A percentile compares a stretch with the other conserved stretches of the same genome.
These are phyloP conservation scores for Polyodon spathula DNA, from an alignment of 2,113 vertebrate genomes.

Conservation along the genomic window DNA sequence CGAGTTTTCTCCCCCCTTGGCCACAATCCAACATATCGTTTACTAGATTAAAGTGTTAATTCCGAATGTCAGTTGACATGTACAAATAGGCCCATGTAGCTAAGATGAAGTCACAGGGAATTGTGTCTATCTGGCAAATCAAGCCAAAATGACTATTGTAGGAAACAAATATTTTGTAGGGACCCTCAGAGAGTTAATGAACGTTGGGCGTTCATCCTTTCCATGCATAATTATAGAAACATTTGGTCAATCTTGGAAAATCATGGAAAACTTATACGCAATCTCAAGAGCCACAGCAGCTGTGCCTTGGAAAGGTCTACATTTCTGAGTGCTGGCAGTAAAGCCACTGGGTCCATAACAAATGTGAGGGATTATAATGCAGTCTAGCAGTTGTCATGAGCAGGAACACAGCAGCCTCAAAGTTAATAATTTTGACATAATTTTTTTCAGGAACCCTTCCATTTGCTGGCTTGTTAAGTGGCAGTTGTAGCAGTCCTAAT, in stretches of 20 bases:
- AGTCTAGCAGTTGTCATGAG: conserved; percentile 31
- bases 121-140: conserved; percentile 11
- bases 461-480: neutral
- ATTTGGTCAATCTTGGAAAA: conserved; percentile 10
- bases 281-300: conserved; percentile 26
- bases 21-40: conserved; percentile 4
- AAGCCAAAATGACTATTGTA: neutral
- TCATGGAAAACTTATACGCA: conserved; percentile 4
- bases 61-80: neutral
- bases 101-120: conserved; percentile 14
- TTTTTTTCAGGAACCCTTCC: neutral
- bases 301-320: conserved; percentile 12
- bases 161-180: neutral
- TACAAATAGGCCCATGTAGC: conserved; percentile 15
- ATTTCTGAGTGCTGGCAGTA: neutral
- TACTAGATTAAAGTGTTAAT: conserved; percentile 11
- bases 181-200: neutral
- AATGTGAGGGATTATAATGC: conserved; percentile 30
- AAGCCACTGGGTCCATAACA: conserved; percentile 21
- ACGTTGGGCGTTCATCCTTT: neutral
- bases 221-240: conserved; percentile 1
- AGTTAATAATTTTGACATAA: conserved; percentile 12
- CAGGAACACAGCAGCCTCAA: conserved; percentile 14
- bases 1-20: neutral
- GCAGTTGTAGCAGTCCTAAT: neutral